Evolutionary conservation across 2,113 vertebrate species (phyloP), one percentile per base, ranked within the genome.

Genomic region (Coryphaenoides rupestris): DNA sequence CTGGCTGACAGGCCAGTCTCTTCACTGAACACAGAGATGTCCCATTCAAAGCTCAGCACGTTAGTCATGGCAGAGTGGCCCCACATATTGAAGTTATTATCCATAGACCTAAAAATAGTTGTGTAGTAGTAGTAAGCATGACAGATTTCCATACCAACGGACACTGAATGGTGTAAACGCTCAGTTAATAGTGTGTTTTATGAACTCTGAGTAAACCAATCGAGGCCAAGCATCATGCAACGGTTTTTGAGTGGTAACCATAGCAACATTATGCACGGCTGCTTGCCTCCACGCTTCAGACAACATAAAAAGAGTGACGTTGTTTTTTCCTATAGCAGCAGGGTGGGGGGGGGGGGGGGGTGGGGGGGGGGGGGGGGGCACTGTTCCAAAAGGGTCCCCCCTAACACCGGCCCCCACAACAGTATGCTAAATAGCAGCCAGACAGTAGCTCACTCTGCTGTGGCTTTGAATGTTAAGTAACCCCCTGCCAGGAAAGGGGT

Each of bases 401-500:
- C 21, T 14, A 12, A 6, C 22, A 13, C 16, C 55, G 15, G 15
- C 22, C 23, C 55, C 22, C 22, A 23, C 16, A 16, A 14, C 14
- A 14, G 13, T 57, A 57, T 57, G 22, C 22, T 57, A 57, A 26
- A n/a, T n/a, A 26, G 14, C 21, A 2, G 0, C 55, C 55, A 56
- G 55, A 23, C 55, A 23, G 55, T 4, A 17, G 22, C 55, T 4
- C 22, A 15, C 21, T 23, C 21, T 5, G 14, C 21, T 26, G 22
- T 57, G 55, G 55, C 55, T 57, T 57, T 24, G 55, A 57, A 24
- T 57, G 33, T 40, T 40, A 40, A 40, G 33, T 9, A 40, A 10
- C 33, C 33, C 5, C 9, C 0, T 40, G 5, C 3, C 15, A 16
- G 55, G 55, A 21, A 57, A 57, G 15, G 19, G 22, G 12, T 57